A percentile compares a stretch with the other conserved stretches of the same genome.
Conservation (phyloP, 2,888 invertebrate genomes). For the Tipula helvola region DNA sequence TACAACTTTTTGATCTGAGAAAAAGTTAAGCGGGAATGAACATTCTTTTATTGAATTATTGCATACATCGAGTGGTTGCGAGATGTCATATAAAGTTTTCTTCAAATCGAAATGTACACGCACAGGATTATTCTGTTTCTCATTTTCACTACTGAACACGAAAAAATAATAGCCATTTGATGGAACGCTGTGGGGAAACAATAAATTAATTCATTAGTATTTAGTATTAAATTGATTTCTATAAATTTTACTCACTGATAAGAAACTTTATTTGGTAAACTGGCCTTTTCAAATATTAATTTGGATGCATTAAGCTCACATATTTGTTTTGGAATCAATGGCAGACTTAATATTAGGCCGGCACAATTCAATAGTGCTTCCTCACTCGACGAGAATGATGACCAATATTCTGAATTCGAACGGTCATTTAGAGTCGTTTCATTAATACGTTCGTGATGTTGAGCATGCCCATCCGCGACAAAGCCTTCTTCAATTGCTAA, state of each 20-base stretch:
- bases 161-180: slow-evolving; percentile 71
- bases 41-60: slow-evolving; percentile 50
- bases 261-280: slow-evolving; percentile 48
- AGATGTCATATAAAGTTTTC: slow-evolving; percentile 57
- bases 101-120: slow-evolving; percentile 54
- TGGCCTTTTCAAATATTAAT: slow-evolving; percentile 39
- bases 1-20: slow-evolving; percentile 54
- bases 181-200: slow-evolving; percentile 43
- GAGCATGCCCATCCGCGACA: slow-evolving; percentile 50
- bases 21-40: slow-evolving; percentile 51
- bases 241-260: slow-evolving; percentile 41
- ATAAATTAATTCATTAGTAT: not conserved
- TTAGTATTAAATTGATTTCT: not conserved
- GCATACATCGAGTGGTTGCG: slow-evolving; percentile 47
- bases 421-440: slow-evolving; percentile 54
- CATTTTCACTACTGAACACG: slow-evolving; percentile 71
- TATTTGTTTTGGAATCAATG: slow-evolving; percentile 48
- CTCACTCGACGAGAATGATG: slow-evolving; percentile 69
- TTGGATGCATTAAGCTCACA: slow-evolving; percentile 38
- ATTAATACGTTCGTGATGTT: slow-evolving; percentile 48
- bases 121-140: slow-evolving; percentile 57
- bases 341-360: slow-evolving; percentile 58
- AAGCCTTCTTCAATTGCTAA: slow-evolving; percentile 50
- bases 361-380: slow-evolving; percentile 61
- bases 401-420: slow-evolving; percentile 69